Evolutionary conservation across 2,113 vertebrate genomes (phyloP), one percentile per base, ranked within the genome.

Genomic region (Acinonyx jubatus): DNA sequence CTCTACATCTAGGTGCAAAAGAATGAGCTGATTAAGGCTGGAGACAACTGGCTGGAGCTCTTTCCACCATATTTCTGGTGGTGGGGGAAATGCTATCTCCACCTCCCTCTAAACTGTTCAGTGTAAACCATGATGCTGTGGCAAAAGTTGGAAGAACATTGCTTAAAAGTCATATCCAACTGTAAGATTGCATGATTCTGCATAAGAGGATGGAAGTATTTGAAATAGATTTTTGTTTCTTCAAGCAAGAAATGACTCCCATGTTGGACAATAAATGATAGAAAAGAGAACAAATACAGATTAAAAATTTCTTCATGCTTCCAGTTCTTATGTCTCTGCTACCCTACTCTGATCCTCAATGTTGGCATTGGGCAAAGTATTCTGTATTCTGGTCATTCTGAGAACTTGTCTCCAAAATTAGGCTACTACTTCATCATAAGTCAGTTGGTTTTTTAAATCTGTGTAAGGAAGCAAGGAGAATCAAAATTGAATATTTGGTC

Each of bases 381-480:
- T 96, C 71, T 79, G 83, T 79, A 63, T 83, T 69, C 79, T 87
- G 19, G 66, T 92, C 45, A 82, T 95, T 82, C 73, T 57, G 57
- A 19, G 50, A 86, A 76, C 13, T 89, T 57, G 38, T 80, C 4
- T 92, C 23, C 19, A 31, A 94, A 89, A 84, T 85, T 19, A 86
- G 69, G 45, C 25, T 79, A 27, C 69, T 74, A 73, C 21, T 95
- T 90, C 19, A 73, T 88, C 48, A 25, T 76, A 95, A 89, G 65
- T 74, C 41, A 48, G 57, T 88, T 87, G 93, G 61, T 74, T 68
- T n/a, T 29, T 74, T 63, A 57, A 41, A 19, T 23, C 89, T 94
- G 88, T 86, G 18, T 80, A 84, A 98, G 95, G 27, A 83, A 66
- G 1, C n/a, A 45, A 86, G 27, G 55, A 85, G 86, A 66, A 97